Base-by-base conservation (phyloP, 2,113 vertebrate genomes). In the Myrmophylax atrothorax region DNA sequence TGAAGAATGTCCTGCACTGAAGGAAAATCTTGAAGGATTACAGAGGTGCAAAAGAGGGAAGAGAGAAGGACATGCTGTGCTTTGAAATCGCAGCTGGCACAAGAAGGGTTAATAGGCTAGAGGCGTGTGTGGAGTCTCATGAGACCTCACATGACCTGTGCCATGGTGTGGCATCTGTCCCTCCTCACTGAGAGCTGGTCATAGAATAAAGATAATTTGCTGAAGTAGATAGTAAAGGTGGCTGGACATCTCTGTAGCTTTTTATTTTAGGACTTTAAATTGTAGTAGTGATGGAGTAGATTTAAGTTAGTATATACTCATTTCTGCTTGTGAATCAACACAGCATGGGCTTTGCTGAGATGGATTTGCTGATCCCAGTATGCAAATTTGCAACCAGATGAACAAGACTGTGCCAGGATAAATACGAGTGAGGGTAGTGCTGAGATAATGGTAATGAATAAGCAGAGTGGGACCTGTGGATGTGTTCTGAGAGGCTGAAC, bases 381-480 rank as follows among this genome's bases (percentile, higher is more conserved):
- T 13, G 3, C 15, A 69, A 42, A 35, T 80, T 79, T 76, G 19
- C 33, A 56, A 56, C 28, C n/a, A 69, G 31, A 10, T 0, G 4
- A 28, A 38, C 22, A 23, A 60, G 37, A 12, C 58, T 46, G 8
- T 73, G n/a, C 11, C 42, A 63, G 19, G 53, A 35, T 81, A 85
- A 64, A 62, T 35, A 91, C 14, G 29, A 37, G 24, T 23, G 50
- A 64, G 38, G 19, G 15, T 24, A 14, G 50, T 58, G 49, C 40
- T 64, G 24, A 63, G 56, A 11, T 40, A n/a, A 42, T 38, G 47
- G 7, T 70, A 56, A 12, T 35, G 35, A 59, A 4, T 23, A 31
- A 75, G 13, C 2, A 1, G n/a, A 69, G 46, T n/a, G 25, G 35
- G 33, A 33, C 40, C 18, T 3, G 0, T 29, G 4, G 28, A 10